phyloP scores from a whole-genome alignment of 2,113 vertebrate species.

The Perca flavescens region DNA sequence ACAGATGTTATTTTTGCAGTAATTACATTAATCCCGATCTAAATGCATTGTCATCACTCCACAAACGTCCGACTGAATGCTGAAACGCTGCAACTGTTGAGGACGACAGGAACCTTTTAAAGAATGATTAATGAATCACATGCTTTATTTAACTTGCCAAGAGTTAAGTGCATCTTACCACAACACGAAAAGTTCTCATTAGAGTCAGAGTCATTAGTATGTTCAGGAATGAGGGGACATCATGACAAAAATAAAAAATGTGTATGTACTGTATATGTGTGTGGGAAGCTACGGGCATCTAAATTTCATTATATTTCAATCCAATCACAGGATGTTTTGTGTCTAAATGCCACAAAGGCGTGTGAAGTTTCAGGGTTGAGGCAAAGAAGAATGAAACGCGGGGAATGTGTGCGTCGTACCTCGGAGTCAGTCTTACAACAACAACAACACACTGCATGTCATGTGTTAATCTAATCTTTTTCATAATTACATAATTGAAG shows the following conservation, averaged over 20 bases:
- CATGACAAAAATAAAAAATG: not conserved
- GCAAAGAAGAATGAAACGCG: not conserved
- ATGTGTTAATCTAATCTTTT: constrained; percentile 55
- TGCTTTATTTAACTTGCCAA: constrained; percentile 35
- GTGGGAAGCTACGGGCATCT: constrained; percentile 10
- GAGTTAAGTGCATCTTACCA: constrained; percentile 53
- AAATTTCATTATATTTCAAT: constrained; percentile 31
- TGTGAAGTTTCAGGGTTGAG: not conserved
- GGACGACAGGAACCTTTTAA: constrained; percentile 41
- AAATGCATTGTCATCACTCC: constrained; percentile 32
- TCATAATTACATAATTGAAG: constrained; percentile 74
- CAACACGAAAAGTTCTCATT: constrained; percentile 38
- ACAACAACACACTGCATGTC: constrained; percentile 26
- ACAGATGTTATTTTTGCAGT: constrained; percentile 21
- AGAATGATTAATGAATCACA: constrained; percentile 68
- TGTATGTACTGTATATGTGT: not conserved
- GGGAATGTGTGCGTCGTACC: not conserved
- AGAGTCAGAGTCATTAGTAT: constrained; percentile 42
- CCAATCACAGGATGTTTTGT: constrained; percentile 8
- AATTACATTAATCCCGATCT: constrained; percentile 45
- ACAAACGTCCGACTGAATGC: not conserved
- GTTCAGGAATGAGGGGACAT: constrained; percentile 24
- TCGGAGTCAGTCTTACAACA: constrained; percentile 26
- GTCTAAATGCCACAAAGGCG: constrained; percentile 16
- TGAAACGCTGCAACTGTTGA: not conserved